Base-by-base conservation (phyloP, 1,140 invertebrate genomes). In the Drosophila mauritiana region DNA sequence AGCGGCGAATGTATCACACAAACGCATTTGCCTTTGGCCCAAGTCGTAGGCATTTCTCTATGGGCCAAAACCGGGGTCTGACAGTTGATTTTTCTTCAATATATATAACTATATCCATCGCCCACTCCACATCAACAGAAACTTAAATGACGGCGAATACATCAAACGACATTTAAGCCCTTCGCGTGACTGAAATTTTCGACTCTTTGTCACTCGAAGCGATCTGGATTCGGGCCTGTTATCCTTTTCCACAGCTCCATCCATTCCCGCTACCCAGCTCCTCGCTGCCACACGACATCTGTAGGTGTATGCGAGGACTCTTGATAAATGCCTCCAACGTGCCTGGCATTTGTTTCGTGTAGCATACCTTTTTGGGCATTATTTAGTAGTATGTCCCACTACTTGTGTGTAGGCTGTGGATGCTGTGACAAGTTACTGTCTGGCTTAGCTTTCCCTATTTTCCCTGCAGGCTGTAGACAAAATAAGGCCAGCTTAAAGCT, bases 161-260 rank as follows among this genome's bases (percentile, higher is more conserved):
- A 82, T 86, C 83, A 86, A 86, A 82, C 80, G 83, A 82, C 79
- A 82, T 88, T 83, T 80, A 86, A 86, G 86, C 83, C 83, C 78
- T 88, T 86, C 83, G 83, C 83, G 83, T 88, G 83, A 86, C 83
- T 86, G 48, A 88, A 86, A 88, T 88, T 88, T 76, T 88, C 75
- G 83, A 79, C 83, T 88, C 83, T 88, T 86, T 86, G 83, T 88
- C 83, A 86, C 70, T 73, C 58, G 49, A 40, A 34, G 31, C 46
- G 52, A 51, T 55, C 46, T 65, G 64, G 64, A 68, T 68, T 65
- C 53, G 7, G 64, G 22, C 40, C 42, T 48, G 67, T 69, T 68
- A 69, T 70, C 52, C 67, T 27, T 56, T 69, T 73, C 25, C 56
- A 17, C 55, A 20, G 48, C 40, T 63, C 22, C 34, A 4, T 39